Evolutionary conservation across 2,797 vertebrate species (phyloP), one percentile per base, ranked within the genome.

Genomic region (Coranthus polyacanthus): DNA sequence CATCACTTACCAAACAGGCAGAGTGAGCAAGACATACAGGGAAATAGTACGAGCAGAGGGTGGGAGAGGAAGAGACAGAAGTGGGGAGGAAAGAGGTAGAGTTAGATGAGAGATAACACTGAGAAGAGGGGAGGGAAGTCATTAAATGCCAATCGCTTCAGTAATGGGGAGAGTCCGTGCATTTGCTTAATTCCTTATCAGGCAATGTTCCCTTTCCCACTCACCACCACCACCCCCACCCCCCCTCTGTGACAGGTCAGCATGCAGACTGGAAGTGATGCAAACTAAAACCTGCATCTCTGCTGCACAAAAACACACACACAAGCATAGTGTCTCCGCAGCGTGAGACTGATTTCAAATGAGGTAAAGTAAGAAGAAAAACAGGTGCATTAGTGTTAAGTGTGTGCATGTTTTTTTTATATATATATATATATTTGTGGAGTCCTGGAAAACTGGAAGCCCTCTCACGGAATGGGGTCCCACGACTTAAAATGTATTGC

Each of bases 101-200:
- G 13, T 36, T 29, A 50, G 39, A 52, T 62, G 16, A 38, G 32
- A 51, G n/a, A 63, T 29, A 42, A 7, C 13, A 16, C 13, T n/a
- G 39, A 57, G 22, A 9, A 44, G 39, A 41, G 42, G 42, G 49
- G 18, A 45, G 38, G 63, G 45, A 20, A 47, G 67, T 71, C 72
- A 80, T 88, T 82, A 83, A 80, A 77, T 68, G 61, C 76, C 60
- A 81, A 87, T 87, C 75, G 82, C 67, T 60, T 53, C 8, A 53
- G 75, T 71, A 69, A 85, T 60, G 78, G 47, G 37, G 17, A 36
- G 70, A 67, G 73, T 64, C 52, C 7, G 21, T 68, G 78, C 71
- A 77, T 84, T 82, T 79, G 76, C 62, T 75, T 78, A 47, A 75
- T 78, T 79, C 87, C 78, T 89, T 88, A 83, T 87, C 85, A 84